Percentiles rank a stretch among this genome's conserved stretches.
Conservation (phyloP, 1,140 invertebrate genomes). For the Lasioglossum baleicum region DNA sequence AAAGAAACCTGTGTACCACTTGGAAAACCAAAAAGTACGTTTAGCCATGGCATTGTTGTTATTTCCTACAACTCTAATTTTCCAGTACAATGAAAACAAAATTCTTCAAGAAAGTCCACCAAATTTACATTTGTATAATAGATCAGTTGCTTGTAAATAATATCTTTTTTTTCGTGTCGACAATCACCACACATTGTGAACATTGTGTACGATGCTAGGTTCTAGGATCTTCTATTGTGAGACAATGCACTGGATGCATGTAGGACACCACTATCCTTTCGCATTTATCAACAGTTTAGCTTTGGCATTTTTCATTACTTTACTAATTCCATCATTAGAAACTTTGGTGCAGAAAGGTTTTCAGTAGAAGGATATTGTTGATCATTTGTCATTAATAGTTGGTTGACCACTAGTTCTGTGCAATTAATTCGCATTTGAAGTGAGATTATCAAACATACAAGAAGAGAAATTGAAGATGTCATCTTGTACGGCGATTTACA, state of each 20-base stretch:
- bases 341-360: slow-evolving; percentile 52
- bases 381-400: slow-evolving; percentile 16
- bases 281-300: slow-evolving; percentile 46
- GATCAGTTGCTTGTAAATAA: slow-evolving; percentile 45
- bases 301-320: slow-evolving; percentile 34
- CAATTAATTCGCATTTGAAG: slow-evolving; percentile 6
- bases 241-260: slow-evolving; percentile 7
- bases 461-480: not conserved
- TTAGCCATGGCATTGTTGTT: slow-evolving; percentile 23
- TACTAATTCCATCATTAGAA: slow-evolving; percentile 17
- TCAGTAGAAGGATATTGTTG: slow-evolving; percentile 27
- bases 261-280: slow-evolving; percentile 32
- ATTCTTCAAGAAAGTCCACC: slow-evolving; percentile 21
- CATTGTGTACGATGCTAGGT: slow-evolving; percentile 8
- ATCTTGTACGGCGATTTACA: slow-evolving; percentile 16
- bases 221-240: slow-evolving; percentile 25
- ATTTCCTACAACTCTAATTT: slow-evolving; percentile 21
- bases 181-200: slow-evolving; percentile 18
- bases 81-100: slow-evolving; percentile 12
- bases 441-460: not conserved
- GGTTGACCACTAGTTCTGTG: slow-evolving; percentile 12
- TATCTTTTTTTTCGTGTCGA: slow-evolving; percentile 33
- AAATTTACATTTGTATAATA: slow-evolving; percentile 44
- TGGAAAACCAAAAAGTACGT: slow-evolving; percentile 22
- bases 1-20: not conserved